Conservation (phyloP, 2,888 invertebrate genomes). For the Sceliomorpha sp. region DNA sequence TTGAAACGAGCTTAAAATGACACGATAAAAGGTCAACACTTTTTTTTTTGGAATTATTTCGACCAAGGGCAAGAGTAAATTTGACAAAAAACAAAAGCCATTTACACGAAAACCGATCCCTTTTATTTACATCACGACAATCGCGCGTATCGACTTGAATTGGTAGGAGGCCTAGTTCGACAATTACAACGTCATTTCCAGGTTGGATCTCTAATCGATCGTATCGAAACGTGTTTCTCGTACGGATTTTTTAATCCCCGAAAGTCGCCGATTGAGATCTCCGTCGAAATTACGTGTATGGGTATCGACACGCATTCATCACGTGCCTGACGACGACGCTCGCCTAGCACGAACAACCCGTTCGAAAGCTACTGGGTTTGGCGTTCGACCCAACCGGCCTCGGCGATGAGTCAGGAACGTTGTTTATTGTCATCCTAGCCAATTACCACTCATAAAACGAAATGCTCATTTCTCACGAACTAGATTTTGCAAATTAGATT, state of each 20-base stretch:
- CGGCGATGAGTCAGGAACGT: slow-evolving; percentile 36
- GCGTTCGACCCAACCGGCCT: slow-evolving; percentile 34
- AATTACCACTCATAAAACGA: slow-evolving; percentile 14
- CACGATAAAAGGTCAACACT: too few relatives aligned
- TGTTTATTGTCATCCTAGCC: slow-evolving; percentile 30
- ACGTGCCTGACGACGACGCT: slow-evolving; percentile 28
- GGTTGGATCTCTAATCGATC: too few relatives aligned
- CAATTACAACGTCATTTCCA: too few relatives aligned
- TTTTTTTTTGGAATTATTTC: too few relatives aligned
- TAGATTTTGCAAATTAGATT: not conserved
- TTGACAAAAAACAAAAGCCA: too few relatives aligned
- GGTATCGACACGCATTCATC: slow-evolving; percentile 52
- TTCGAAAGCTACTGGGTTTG: slow-evolving; percentile 43
- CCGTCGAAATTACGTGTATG: slow-evolving; percentile 49
- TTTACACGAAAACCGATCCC: too few relatives aligned
- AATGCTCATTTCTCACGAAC: slow-evolving; percentile 14
- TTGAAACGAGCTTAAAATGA: too few relatives aligned
- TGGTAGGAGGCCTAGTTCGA: too few relatives aligned
- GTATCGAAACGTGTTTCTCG: slow-evolving; percentile 14
- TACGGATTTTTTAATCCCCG: slow-evolving; percentile 25
- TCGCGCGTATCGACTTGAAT: too few relatives aligned
- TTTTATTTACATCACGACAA: too few relatives aligned
- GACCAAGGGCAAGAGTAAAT: too few relatives aligned
- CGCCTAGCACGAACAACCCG: slow-evolving; percentile 26
- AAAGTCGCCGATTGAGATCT: slow-evolving; percentile 42